Base-by-base conservation (phyloP, 2,888 invertebrate species). In the Mesorhabditis spiculigera region DNA sequence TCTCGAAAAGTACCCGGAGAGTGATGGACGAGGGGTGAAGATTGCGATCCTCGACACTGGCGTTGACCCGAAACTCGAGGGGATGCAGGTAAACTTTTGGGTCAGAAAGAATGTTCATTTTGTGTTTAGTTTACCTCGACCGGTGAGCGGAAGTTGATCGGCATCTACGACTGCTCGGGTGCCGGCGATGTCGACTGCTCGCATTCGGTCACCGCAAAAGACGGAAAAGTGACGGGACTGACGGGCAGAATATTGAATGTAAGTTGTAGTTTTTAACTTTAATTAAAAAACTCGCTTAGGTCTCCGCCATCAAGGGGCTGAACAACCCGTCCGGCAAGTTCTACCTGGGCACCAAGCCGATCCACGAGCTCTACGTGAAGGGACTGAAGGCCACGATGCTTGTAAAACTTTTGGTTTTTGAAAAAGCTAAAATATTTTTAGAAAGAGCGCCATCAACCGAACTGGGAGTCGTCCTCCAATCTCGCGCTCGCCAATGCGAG, bases 21-120 rank as follows among this genome's bases (percentile, higher is more conserved):
- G 81, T 68, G 95, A 98, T 90, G 97, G 97, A 62, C 90, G 93
- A 84, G 92, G 91, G 82, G 91, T 93, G 68, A 89, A 92, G 78
- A 95, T 98, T 86, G 97, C 95, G 63, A 93, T 98, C 86, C 91
- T 97, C 82, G 98, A 98, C 89, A 95, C 96, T 4, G 97, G 97
- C 6, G 93, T 98, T 69, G 97, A 98, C 89, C 96, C 97, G 43
- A 93, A 93, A 65, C 95, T 95, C 6, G 91, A 92, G 75, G 97
- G 97, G 74, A 90, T 98, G 81, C 91, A 93, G 91, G 96, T 89
- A 63, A 43, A 41, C 41, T 16, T 13, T 43, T 8, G 42, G 10
- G 10, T 28, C 41, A 63, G 10, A 16, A 28, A 63, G n/a, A 28
- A 13, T 10, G 63, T 3, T 3, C n/a, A 42, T 67, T 67, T 16